Conservation (phyloP, 2,888 invertebrate species). For the Hydriomena furcata region DNA sequence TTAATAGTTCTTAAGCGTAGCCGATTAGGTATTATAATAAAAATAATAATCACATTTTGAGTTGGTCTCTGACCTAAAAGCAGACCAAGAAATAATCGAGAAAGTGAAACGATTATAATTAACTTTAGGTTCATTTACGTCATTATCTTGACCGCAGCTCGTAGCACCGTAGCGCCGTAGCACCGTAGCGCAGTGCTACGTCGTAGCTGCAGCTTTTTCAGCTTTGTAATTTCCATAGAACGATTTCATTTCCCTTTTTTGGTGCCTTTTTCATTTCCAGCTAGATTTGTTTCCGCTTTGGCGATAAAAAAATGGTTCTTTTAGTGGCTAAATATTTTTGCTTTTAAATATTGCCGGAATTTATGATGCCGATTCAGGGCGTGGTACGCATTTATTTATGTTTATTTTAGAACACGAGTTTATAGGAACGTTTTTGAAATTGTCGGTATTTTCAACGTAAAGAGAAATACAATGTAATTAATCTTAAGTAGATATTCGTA, state of each 20-base stretch:
- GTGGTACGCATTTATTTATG: slow-evolving; percentile 1
- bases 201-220: slow-evolving; percentile 19
- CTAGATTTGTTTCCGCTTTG: slow-evolving; percentile 18
- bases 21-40: too few species aligned
- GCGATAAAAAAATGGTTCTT: slow-evolving; percentile 8
- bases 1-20: too few species aligned
- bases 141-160: slow-evolving; percentile 11
- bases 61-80: too few species aligned
- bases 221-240: slow-evolving; percentile 12
- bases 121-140: slow-evolving; percentile 4
- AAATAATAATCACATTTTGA: too few species aligned
- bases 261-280: slow-evolving; percentile 5
- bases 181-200: slow-evolving; percentile 24
- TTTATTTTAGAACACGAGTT: not conserved
- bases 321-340: slow-evolving; percentile 7
- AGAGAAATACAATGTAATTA: too few species aligned
- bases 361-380: not conserved
- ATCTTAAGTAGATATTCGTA: too few species aligned
- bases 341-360: slow-evolving; percentile 13
- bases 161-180: slow-evolving; percentile 21
- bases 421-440: not conserved
- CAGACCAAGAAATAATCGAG: too few species aligned
- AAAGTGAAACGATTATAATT: too few species aligned
- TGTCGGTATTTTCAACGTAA: too few species aligned
- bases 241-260: slow-evolving; percentile 13